Conservation (phyloP, 1,140 invertebrate genomes). For the Drosophila nannoptera region DNA sequence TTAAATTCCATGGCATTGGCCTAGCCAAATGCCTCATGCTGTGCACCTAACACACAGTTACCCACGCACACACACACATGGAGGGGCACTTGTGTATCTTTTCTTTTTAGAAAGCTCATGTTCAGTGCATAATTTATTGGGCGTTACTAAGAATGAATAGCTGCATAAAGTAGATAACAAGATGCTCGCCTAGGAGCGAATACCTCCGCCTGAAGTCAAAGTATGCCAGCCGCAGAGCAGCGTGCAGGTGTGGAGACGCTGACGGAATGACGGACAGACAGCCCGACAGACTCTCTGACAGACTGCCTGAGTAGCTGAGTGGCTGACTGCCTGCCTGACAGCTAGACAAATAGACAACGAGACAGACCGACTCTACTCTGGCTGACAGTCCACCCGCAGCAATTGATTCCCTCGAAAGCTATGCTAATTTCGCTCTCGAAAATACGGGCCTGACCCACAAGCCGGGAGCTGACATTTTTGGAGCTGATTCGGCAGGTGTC, state of each 20-base stretch:
- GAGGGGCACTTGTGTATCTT: no score
- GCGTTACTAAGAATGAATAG: conserved; percentile 56
- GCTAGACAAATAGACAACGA: no score
- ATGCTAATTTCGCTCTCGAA: conserved; percentile 41
- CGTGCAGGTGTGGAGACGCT: conserved; percentile 26
- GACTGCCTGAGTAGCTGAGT: no score
- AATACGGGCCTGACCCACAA: conserved; percentile 38
- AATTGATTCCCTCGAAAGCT: conserved; percentile 10
- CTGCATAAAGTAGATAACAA: conserved; percentile 40
- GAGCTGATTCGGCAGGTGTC: conserved; percentile 24
- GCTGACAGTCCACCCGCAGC: conserved; percentile 17
- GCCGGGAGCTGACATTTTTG: conserved; percentile 19
- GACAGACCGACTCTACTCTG: no score
- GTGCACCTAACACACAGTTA: conserved; percentile 7
- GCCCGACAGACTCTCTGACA: no score
- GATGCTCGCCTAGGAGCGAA: conserved; percentile 22
- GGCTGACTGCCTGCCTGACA: no score
- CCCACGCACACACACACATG: conserved; percentile 4
- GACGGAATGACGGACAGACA: conserved; percentile 4
- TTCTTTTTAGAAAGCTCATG: conserved; percentile 66
- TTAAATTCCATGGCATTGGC: conserved; percentile 21
- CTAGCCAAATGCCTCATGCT: conserved; percentile 24
- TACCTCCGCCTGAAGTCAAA: conserved; percentile 17
- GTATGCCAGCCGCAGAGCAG: conserved; percentile 17
- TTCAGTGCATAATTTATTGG: conserved; percentile 71